phyloP scores from a whole-genome alignment of 2,113 vertebrate genomes.

The Eptesicus fuscus region DNA sequence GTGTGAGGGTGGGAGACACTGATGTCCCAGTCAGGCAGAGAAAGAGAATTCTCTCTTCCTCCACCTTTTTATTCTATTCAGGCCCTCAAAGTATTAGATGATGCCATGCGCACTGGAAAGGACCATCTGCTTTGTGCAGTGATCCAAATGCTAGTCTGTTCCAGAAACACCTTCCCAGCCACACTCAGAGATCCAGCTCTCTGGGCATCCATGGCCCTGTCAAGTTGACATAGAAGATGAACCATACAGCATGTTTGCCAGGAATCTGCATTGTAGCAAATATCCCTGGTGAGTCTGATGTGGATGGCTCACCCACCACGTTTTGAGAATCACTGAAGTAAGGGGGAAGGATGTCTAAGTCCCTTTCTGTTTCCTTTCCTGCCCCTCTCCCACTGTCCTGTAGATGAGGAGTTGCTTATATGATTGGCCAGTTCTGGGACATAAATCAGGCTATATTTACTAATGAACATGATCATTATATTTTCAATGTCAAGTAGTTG shows the following conservation, averaged over 20 bases:
- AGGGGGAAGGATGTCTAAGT: neutral
- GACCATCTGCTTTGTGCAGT: neutral
- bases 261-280: neutral
- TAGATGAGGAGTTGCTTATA: neutral
- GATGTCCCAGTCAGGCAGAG: neutral
- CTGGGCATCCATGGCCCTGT: neutral
- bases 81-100: neutral
- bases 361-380: neutral
- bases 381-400: neutral
- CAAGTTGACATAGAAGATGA: neutral
- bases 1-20: neutral
- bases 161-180: neutral
- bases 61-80: neutral
- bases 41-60: neutral
- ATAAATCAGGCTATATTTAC: neutral
- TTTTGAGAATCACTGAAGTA: neutral
- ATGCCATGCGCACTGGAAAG: neutral
- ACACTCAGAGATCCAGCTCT: neutral
- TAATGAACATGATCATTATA: neutral
- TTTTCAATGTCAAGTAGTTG: neutral
- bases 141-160: neutral
- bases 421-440: neutral
- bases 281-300: neutral
- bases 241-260: neutral
- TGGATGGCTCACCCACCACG: neutral